Conservation (phyloP, 2,888 invertebrate species). For the Cataglyphis albicans region DNA sequence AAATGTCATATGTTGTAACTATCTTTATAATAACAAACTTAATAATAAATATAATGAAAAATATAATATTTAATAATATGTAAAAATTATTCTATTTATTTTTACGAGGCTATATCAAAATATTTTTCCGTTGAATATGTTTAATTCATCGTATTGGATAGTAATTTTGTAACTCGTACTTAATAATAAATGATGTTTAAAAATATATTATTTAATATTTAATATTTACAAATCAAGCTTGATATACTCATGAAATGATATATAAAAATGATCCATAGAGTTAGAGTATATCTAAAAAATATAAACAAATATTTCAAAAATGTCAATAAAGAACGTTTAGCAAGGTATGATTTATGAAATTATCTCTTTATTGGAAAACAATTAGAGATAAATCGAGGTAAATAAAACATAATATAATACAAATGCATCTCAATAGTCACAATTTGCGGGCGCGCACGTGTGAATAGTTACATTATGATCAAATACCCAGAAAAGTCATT, state of each 20-base stretch:
- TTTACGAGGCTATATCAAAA: neutral
- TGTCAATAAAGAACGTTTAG: neutral
- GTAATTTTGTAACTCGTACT: neutral
- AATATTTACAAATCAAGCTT: neutral
- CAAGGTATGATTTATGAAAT: neutral
- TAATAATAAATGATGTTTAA: neutral
- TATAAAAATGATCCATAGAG: neutral
- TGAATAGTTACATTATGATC: neutral
- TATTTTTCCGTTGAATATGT: neutral
- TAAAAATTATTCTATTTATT: neutral
- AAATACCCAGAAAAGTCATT: neutral
- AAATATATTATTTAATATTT: neutral
- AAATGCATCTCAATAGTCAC: neutral
- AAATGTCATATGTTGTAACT: conserved; percentile 31
- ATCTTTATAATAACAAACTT: conserved; percentile 10
- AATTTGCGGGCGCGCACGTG: neutral
- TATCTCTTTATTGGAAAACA: neutral
- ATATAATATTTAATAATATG: neutral
- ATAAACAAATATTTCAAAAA: neutral
- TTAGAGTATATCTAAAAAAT: neutral
- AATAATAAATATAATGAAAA: neutral
- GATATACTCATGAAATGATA: neutral
- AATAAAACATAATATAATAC: neutral
- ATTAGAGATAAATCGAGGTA: neutral
- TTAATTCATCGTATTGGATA: neutral